Evolutionary conservation across 2,797 vertebrate genomes (phyloP).

Genomic region (Phrynocephalus vlangalii): DNA sequence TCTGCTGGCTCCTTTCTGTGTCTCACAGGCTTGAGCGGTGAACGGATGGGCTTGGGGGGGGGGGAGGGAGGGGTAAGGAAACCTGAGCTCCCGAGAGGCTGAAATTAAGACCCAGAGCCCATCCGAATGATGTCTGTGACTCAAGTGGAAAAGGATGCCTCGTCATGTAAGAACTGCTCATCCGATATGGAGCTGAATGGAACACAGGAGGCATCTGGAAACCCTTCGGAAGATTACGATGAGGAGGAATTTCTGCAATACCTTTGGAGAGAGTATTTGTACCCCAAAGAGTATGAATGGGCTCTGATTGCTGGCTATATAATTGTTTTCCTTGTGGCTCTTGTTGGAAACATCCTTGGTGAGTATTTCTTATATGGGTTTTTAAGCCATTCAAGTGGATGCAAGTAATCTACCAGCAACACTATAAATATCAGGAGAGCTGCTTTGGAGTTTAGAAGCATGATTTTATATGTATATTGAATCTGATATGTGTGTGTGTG

Average conservation of each 20-base stretch:
- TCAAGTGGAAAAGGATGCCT: slow-evolving; percentile 71
- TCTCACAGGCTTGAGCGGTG: slow-evolving; percentile 56
- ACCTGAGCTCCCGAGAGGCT: slow-evolving; percentile 56
- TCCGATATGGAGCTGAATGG: slow-evolving; percentile 78
- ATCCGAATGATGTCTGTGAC: slow-evolving; percentile 82
- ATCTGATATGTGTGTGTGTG: no score
- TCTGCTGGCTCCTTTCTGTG: slow-evolving; percentile 46
- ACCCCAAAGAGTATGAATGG: slow-evolving; percentile 97
- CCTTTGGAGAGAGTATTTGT: slow-evolving; percentile 95
- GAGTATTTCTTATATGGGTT: slow-evolving; percentile 64
- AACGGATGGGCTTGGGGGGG: slow-evolving; percentile 62
- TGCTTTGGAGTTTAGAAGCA: not conserved
- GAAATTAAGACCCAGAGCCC: slow-evolving; percentile 36
- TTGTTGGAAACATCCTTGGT: slow-evolving; percentile 94
- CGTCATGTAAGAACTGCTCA: slow-evolving; percentile 81
- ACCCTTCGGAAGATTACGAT: slow-evolving; percentile 84
- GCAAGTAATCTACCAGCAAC: not conserved
- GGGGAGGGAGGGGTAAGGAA: slow-evolving; percentile 1
- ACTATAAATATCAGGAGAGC: not conserved
- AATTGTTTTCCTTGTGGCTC: slow-evolving; percentile 91
- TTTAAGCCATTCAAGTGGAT: not conserved
- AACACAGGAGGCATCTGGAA: slow-evolving; percentile 76
- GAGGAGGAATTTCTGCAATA: slow-evolving; percentile 92
- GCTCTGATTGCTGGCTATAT: slow-evolving; percentile 94
- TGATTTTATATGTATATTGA: not conserved